These are phyloP conservation scores for Dolichomitus sp. DNA, from an alignment of 2,888 invertebrate species.

Conservation along the genomic window DNA sequence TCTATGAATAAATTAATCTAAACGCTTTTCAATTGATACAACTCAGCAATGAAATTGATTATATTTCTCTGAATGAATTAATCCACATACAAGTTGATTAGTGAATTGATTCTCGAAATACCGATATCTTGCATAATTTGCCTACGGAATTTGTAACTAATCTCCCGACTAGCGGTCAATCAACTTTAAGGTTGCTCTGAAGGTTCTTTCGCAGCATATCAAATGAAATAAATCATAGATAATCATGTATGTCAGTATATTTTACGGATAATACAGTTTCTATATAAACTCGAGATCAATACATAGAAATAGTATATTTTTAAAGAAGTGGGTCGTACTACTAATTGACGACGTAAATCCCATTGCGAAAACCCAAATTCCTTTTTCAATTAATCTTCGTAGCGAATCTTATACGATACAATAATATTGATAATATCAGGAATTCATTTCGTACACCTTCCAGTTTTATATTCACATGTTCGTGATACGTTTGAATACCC, in stretches of 20 bases:
- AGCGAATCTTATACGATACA: slow-evolving; percentile 7
- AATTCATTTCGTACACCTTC: slow-evolving; percentile 20
- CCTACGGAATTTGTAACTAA: too few species aligned
- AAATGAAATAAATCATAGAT: slow-evolving; percentile 5
- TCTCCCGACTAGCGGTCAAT: too few species aligned
- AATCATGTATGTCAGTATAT: slow-evolving; percentile 39
- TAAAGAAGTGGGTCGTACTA: neutral
- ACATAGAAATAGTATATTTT: slow-evolving; percentile 35
- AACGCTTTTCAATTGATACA: too few species aligned
- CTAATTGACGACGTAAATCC: slow-evolving; percentile 19
- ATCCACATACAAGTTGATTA: too few species aligned
- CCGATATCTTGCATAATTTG: too few species aligned
- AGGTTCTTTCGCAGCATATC: neutral
- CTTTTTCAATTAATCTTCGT: slow-evolving; percentile 11
- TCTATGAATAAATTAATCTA: too few species aligned
- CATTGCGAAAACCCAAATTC: slow-evolving; percentile 24
- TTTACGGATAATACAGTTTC: slow-evolving; percentile 45
- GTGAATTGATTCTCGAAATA: too few species aligned
- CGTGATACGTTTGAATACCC: slow-evolving; percentile 8
- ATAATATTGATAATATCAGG: slow-evolving; percentile 21
- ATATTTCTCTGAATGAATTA: too few species aligned
- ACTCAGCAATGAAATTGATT: too few species aligned
- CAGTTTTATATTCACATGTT: slow-evolving; percentile 19
- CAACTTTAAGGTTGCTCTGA: neutral
- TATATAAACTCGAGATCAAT: slow-evolving; percentile 31